Evolutionary conservation across 2,113 vertebrate genomes (phyloP).

Genomic region (Rousettus leschenaultii): DNA sequence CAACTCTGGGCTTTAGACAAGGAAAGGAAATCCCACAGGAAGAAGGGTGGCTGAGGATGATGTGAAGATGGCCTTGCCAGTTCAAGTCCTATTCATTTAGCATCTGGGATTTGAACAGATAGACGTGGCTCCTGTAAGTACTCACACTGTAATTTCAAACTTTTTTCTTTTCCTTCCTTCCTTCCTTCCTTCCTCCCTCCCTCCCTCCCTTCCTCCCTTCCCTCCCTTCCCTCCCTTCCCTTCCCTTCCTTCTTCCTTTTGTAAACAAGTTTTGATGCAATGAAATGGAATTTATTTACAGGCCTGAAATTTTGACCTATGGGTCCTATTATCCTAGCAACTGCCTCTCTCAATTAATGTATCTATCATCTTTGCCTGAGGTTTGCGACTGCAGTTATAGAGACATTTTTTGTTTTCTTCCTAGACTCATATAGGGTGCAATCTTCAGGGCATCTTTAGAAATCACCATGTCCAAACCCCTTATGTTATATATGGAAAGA

Average conservation of each 20-base stretch:
- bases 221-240: not conserved
- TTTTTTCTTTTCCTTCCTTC: not conserved
- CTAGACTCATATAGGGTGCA: not conserved
- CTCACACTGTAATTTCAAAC: not conserved
- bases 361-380: not conserved
- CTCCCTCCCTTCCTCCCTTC: not conserved
- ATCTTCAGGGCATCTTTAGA: not conserved
- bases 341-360: not conserved
- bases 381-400: not conserved
- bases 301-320: not conserved
- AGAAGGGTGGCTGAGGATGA: not conserved
- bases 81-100: not conserved
- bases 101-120: not conserved
- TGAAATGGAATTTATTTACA: not conserved
- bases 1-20: not conserved
- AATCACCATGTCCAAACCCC: not conserved
- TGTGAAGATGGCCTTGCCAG: not conserved
- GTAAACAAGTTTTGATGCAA: not conserved
- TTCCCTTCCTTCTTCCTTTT: not conserved
- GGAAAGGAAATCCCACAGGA: not conserved
- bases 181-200: accelerated
- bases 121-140: not conserved
- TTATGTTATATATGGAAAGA: not conserved
- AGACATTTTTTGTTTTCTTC: not conserved
- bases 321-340: not conserved